These are phyloP conservation scores for Pandemis cinnamomeana DNA, from an alignment of 2,888 invertebrate species.

Conservation along the genomic window DNA sequence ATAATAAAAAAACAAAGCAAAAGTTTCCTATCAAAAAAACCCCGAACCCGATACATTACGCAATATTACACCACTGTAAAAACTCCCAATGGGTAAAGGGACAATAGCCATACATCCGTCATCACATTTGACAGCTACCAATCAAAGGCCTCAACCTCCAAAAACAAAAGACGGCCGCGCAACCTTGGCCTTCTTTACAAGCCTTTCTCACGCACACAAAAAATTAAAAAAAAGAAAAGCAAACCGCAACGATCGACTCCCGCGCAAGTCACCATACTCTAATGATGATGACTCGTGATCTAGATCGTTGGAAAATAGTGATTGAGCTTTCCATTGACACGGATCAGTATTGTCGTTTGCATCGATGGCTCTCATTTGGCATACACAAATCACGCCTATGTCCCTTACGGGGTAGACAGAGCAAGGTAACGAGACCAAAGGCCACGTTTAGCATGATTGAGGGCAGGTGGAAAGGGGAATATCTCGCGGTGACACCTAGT, in stretches of 20 bases:
- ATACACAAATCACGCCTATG: no score
- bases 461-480: no score
- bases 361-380: background rate
- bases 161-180: background rate
- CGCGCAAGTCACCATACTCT: conserved; percentile 3
- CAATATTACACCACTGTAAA: no score
- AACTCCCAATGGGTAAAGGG: background rate
- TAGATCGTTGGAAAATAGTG: conserved; percentile 26
- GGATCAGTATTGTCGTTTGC: conserved; percentile 1
- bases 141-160: background rate
- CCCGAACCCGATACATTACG: no score
- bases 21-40: no score
- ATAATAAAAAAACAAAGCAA: no score
- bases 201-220: conserved; percentile 19
- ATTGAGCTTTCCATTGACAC: conserved; percentile 28
- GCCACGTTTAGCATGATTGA: no score
- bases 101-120: background rate
- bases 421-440: no score
- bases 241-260: conserved; percentile 11
- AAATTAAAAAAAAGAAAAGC: conserved; percentile 26
- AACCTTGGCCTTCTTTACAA: background rate
- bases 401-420: no score
- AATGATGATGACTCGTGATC: conserved; percentile 31
- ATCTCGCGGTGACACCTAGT: no score
- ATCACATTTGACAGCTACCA: background rate